Evolutionary conservation across 2,113 vertebrate species (phyloP), one percentile per base, ranked within the genome.

Genomic region (Thryonomys swinderianus): DNA sequence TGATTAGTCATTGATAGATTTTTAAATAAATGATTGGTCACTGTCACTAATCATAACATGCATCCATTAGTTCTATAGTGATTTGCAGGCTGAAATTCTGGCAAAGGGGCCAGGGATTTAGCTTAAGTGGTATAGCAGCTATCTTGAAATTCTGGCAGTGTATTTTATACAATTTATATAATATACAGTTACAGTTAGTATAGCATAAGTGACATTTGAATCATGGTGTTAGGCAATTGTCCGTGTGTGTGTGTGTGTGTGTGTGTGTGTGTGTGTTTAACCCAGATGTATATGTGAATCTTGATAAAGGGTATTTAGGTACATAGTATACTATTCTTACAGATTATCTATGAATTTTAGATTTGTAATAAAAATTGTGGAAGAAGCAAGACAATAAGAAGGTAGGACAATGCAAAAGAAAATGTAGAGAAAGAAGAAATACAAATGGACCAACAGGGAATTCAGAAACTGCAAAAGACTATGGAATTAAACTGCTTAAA

Each of bases 271-370:
- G 48, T 51, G 48, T 51, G 48, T 51, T 5, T 51, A 51, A 76
- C 18, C 10, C 67, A 89, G 61, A 67, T 81, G n/a, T 88, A 20
- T 91, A 7, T 84, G 34, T 90, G 55, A 88, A 40, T 91, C n/a
- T 91, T 67, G 18, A 45, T 78, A 91, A 89, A 89, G 32, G 34
- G 1, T 61, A 83, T 67, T 69, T 45, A 62, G 42, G 11, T 66
- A 3, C 12, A 42, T 55, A 78, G 30, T 85, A 4, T 69, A 82
- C 10, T 86, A 86, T 83, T 92, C 37, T 84, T 67, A 4, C 14
- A 94, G 57, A 7, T 94, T 88, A 91, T 93, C 42, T 91, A 3
- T 73, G 69, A 82, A 69, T 92, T 92, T 79, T 17, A 32, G 82
- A 83, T 62, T 84, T 92, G 55, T 55, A 42, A 74, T 86, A 90